Base-by-base conservation (phyloP, 2,113 vertebrate species). In the Alouatta palliata region DNA sequence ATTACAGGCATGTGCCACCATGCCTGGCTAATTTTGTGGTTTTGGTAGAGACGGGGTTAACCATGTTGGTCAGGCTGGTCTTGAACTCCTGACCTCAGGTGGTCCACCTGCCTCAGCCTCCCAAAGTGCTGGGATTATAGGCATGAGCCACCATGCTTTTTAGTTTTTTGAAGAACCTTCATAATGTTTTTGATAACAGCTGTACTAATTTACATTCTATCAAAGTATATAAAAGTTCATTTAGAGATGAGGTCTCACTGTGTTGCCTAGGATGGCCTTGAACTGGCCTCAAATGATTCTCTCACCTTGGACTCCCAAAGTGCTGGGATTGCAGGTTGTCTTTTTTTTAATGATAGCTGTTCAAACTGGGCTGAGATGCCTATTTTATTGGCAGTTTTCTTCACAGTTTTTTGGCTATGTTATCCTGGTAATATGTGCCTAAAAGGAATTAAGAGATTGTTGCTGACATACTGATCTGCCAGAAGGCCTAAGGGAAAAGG, bases 391-490 rank as follows among this genome's bases (percentile, higher is more conserved):
- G 23, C 49, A 87, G 17, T 95, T 93, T 87, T 76, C 85, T 90
- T 97, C 87, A 54, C 17, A 19, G 12, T 93, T 94, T 52, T 52
- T 96, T 93, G 45, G 68, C 37, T 37, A 64, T 96, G 43, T 11
- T 83, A 17, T 94, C 35, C n/a, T 97, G 40, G 35, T 83, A 90
- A 8, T 71, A 56, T 84, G 21, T 81, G 8, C 66, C 56, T 87
- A 80, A 95, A 90, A 87, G 52, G n/a, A 92, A 54, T 80, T 89
- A 52, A 14, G 82, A 95, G 27, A 14, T 96, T 94, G 43, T 96
- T 95, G 43, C 73, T 86, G 3, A 61, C 87, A 16, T 92, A 94
- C 45, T 77, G 56, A 94, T 30, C 64, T 80, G 27, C 64, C 70
- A 95, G 17, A 86, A 92, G 10, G 73, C 79, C 77, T 27, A 66